Base-by-base conservation (phyloP, 2,113 vertebrate species). In the Pycnonotus jocosus region DNA sequence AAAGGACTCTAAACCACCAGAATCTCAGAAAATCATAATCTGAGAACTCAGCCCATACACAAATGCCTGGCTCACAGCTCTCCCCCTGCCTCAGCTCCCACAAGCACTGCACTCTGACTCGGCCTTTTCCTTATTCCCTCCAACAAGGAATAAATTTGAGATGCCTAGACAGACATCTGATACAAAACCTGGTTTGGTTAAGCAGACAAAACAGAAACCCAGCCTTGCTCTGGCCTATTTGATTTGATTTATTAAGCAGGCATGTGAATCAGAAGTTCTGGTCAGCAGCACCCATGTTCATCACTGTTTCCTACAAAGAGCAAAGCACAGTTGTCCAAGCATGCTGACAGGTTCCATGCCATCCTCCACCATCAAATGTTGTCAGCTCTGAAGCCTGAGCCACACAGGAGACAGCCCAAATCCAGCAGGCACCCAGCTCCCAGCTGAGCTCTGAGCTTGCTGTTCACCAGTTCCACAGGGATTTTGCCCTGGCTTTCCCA, bases 11-110 rank as follows among this genome's bases (percentile, higher is more conserved):
- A n/a, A n/a, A n/a, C n/a, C n/a, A n/a, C n/a, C n/a, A n/a, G n/a
- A n/a, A n/a, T n/a, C n/a, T n/a, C n/a, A n/a, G n/a, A n/a, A n/a
- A n/a, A n/a, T n/a, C n/a, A n/a, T n/a, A n/a, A n/a, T n/a, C n/a
- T n/a, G n/a, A n/a, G n/a, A n/a, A n/a, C 58, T 33, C 42, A 53
- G 25, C 25, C 50, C 9, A 0, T 5, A 21, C 11, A 27, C 0
- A 0, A 42, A 33, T 12, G 30, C 56, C 56, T 7, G 2, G 71
- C 66, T 45, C 65, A 12, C 14, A 13, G 60, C 30, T 6, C 2
- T 11, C 14, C 53, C 31, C 40, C 37, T 40, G 45, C n/a, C 24
- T 8, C 7, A 31, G 45, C 31, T 65, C 50, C 84, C 77, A 42
- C 28, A 7, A 5, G 31, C 38, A 11, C 45, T 18, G 24, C 5